A percentile compares a stretch with the other conserved stretches of the same genome.
Evolutionary conservation across 2,888 invertebrate genomes (phyloP).

Genomic region (Xestia ashworthii): DNA sequence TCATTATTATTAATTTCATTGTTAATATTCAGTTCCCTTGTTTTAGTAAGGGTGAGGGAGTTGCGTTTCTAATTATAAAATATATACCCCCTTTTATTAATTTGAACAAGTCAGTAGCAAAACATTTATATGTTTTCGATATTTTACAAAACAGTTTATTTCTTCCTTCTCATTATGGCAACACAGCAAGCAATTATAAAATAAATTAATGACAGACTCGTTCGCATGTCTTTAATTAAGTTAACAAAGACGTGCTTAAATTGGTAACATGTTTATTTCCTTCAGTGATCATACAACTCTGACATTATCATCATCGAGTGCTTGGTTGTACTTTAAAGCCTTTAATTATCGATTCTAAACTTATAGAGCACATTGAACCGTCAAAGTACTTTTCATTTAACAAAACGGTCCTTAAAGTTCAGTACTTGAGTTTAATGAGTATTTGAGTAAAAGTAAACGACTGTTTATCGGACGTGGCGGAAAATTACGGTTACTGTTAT

Average conservation of each 20-base stretch:
- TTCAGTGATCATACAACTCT: conserved; percentile 56
- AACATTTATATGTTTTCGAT: conserved; percentile 3
- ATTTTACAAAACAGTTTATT: neutral
- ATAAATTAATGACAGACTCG: conserved; percentile 16
- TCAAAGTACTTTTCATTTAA: conserved; percentile 60
- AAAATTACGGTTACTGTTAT: conserved; percentile 38
- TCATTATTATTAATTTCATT: conserved; percentile 34
- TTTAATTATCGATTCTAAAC: conserved; percentile 68
- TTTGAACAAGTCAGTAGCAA: neutral
- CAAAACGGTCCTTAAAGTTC: conserved; percentile 53
- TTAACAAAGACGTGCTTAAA: conserved; percentile 34
- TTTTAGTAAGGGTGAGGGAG: neutral
- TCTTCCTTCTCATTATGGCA: neutral
- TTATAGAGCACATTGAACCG: conserved; percentile 55
- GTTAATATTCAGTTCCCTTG: conserved; percentile 38
- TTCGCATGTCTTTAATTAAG: conserved; percentile 38
- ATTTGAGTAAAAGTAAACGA: conserved; percentile 60
- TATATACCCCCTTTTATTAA: neutral
- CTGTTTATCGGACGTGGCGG: conserved; percentile 47
- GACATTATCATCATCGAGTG: conserved; percentile 42
- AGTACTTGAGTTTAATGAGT: conserved; percentile 60
- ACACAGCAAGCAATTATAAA: conserved; percentile 23
- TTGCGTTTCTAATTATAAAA: neutral
- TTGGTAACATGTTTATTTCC: conserved; percentile 47
- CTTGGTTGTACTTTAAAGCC: conserved; percentile 50